phyloP scores from a whole-genome alignment of 2,113 vertebrate genomes.

The Thymallus thymallus region DNA sequence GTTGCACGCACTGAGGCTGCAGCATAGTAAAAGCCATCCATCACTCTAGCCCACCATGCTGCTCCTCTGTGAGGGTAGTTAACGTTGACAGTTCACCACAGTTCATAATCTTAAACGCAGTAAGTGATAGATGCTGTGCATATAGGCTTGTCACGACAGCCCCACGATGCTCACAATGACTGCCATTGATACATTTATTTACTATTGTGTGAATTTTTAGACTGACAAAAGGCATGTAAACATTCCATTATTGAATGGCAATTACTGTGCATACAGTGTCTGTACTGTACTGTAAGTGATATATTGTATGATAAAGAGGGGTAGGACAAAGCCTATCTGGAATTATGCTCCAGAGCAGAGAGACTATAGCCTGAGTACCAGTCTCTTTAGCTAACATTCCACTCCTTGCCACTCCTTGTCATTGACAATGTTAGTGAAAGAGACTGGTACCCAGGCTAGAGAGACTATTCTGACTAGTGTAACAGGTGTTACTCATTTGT shows the following conservation, averaged over 20 bases:
- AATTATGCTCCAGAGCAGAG: too few species aligned
- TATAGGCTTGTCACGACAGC: not conserved
- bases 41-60: slow-evolving; percentile 11
- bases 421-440: too few species aligned
- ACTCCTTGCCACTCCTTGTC: too few species aligned
- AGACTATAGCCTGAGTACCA: too few species aligned
- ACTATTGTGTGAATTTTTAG: not conserved
- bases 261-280: not conserved
- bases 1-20: slow-evolving; percentile 43
- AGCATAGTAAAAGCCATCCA: not conserved
- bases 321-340: too few species aligned
- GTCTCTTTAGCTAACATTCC: too few species aligned
- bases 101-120: slow-evolving; percentile 2
- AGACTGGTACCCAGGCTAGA: too few species aligned
- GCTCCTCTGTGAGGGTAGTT: not conserved
- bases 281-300: too few species aligned
- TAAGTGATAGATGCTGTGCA: not conserved
- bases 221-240: not conserved
- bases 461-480: not conserved
- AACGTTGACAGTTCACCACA: slow-evolving; percentile 1
- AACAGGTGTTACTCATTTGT: not conserved
- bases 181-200: not conserved
- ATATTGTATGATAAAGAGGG: too few species aligned
- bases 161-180: not conserved
- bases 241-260: not conserved